Evolutionary conservation across 2,113 vertebrate species (phyloP).

Genomic region (Halcyon senegalensis): DNA sequence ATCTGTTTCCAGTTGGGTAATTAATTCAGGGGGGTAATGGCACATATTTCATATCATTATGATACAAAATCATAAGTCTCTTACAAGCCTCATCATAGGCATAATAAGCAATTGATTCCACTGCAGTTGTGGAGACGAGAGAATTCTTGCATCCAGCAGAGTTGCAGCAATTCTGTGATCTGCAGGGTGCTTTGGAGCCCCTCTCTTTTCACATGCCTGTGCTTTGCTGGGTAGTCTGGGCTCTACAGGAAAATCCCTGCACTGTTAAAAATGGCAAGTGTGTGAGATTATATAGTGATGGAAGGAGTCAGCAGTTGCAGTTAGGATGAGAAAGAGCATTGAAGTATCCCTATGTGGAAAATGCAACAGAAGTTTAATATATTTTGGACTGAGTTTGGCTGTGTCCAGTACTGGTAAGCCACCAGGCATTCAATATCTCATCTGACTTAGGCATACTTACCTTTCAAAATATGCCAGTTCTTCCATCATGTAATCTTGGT

Average conservation of each 20-base stretch:
- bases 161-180: not conserved
- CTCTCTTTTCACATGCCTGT: fast-evolving
- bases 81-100: not conserved
- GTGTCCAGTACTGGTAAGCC: not conserved
- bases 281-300: not conserved
- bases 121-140: not conserved
- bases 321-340: not conserved
- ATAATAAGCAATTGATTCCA: not conserved
- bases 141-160: not conserved
- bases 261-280: not conserved
- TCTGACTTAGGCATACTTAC: not conserved
- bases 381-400: not conserved
- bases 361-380: not conserved
- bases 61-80: not conserved
- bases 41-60: not conserved
- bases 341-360: not conserved
- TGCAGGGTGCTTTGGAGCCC: not conserved
- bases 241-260: not conserved
- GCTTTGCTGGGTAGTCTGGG: not conserved
- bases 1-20: slow-evolving; percentile 3
- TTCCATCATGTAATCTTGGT: not conserved
- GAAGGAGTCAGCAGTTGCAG: not conserved
- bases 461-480: not conserved
- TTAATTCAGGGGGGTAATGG: not conserved
- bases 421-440: not conserved